These are phyloP conservation scores for Dorcus parallelipipedus DNA, from an alignment of 2,888 invertebrate species.

Conservation along the genomic window DNA sequence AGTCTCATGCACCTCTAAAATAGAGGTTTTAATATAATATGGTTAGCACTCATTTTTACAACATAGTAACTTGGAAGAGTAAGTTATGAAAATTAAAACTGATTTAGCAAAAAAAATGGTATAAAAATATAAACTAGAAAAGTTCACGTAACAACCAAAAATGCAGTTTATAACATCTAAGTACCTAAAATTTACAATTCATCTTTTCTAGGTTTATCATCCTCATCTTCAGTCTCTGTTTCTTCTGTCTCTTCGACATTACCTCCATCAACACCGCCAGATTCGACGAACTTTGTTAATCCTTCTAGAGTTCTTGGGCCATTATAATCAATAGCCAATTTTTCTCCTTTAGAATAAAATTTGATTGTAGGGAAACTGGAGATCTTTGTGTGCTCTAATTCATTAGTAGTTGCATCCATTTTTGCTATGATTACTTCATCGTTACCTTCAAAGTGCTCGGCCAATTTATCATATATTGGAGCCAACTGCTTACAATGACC, in stretches of 20 bases:
- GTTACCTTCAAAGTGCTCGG: slow-evolving; percentile 83
- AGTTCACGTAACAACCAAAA: slow-evolving; percentile 8
- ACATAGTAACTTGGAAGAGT: slow-evolving; percentile 8
- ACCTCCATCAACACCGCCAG: slow-evolving; percentile 78
- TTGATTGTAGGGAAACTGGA: slow-evolving; percentile 93
- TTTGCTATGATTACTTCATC: slow-evolving; percentile 90
- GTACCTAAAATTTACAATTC: slow-evolving; percentile 63
- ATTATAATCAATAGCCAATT: slow-evolving; percentile 86
- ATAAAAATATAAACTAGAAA: slow-evolving; percentile 18
- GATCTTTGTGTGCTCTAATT: slow-evolving; percentile 93
- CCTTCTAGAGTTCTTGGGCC: slow-evolving; percentile 94
- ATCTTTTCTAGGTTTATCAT: slow-evolving; percentile 70
- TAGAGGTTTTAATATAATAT: slow-evolving; percentile 10
- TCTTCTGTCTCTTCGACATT: slow-evolving; percentile 60
- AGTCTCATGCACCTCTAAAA: slow-evolving; percentile 36
- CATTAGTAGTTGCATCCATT: slow-evolving; percentile 98
- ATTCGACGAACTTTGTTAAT: slow-evolving; percentile 90
- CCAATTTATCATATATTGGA: slow-evolving; percentile 89
- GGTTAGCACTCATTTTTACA: not conserved
- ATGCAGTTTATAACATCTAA: slow-evolving; percentile 9
- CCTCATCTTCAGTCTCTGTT: slow-evolving; percentile 65
- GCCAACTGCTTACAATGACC: slow-evolving; percentile 97
- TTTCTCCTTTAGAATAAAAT: slow-evolving; percentile 89
- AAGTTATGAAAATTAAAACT: slow-evolving; percentile 6
- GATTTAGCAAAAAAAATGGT: slow-evolving; percentile 18